These are phyloP conservation scores for Geotrupes spiniger DNA, from an alignment of 2,888 invertebrate genomes.

Conservation along the genomic window DNA sequence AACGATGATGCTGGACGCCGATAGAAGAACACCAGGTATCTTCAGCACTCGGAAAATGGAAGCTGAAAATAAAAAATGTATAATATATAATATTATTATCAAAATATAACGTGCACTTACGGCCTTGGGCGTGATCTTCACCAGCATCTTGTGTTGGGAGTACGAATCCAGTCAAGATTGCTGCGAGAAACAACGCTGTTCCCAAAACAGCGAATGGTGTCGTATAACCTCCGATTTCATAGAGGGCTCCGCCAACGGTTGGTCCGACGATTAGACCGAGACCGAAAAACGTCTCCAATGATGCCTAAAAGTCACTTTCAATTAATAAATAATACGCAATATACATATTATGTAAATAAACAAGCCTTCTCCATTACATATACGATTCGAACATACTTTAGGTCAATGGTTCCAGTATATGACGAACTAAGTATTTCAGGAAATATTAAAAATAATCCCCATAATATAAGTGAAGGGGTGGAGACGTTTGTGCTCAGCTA, in stretches of 20 bases:
- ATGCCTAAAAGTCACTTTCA: slow-evolving; percentile 55
- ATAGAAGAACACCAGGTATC: slow-evolving; percentile 72
- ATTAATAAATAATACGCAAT: too few relatives aligned
- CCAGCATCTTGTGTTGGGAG: slow-evolving; percentile 66
- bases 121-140: slow-evolving; percentile 57
- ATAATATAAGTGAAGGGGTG: too few relatives aligned
- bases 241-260: slow-evolving; percentile 83
- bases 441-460: too few relatives aligned
- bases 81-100: too few relatives aligned
- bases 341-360: too few relatives aligned
- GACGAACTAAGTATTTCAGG: too few relatives aligned
- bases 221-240: slow-evolving; percentile 72
- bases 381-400: too few relatives aligned
- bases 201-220: slow-evolving; percentile 82
- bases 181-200: slow-evolving; percentile 68
- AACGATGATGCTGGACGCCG: slow-evolving; percentile 68
- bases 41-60: slow-evolving; percentile 63
- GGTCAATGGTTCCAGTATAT: too few relatives aligned
- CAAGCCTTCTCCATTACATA: too few relatives aligned
- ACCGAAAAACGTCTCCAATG: slow-evolving; percentile 85
- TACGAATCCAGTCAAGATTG: slow-evolving; percentile 69
- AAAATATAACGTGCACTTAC: slow-evolving; percentile 52
- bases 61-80: slow-evolving; percentile 48
- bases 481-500: too few relatives aligned
- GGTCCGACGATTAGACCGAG: slow-evolving; percentile 86